Evolutionary conservation across 2,797 vertebrate genomes (phyloP), one percentile per base, ranked within the genome.

Genomic region (Sebastes oblongus): DNA sequence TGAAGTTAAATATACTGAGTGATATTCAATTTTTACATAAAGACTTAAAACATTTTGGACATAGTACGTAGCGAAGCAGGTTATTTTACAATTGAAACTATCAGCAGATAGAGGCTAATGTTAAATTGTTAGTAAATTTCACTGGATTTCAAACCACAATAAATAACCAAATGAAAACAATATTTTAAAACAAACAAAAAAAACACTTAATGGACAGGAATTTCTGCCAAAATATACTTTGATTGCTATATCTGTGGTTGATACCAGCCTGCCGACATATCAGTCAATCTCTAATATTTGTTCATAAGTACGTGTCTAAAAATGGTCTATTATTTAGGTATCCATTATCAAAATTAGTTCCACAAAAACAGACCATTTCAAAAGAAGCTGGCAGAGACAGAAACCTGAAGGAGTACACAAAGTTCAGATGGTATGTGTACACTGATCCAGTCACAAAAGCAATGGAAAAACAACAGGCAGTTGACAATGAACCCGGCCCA

Each of bases 381-480:
- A 67, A 36, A 72, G 9, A 78, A 69, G 58, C 71, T 80, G 73
- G 34, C 72, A 77, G 76, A 86, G 58, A 68, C 29, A 27, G 27
- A 69, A 65, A 81, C 58, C 65, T 87, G 27, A 67, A 69, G 36
- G 34, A 85, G 36, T 61, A 80, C 69, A 72, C 77, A 74, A 58
- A 78, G 77, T 81, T 86, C 72, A 25, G 60, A 66, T 66, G 66
- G 68, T 52, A 67, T 20, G 27, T 72, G 24, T 56, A 50, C 77
- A 80, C 82, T 85, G 83, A 93, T 90, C 92, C 92, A 94, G 92
- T 92, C 91, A 83, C 84, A 82, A 64, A 78, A 80, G 58, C 90
- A 89, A 87, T 91, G 89, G 86, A 87, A 92, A 90, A 92, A 85
- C 73, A 91, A 80, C 85, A 87, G 86, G 81, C 87, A 78, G 56